Conservation (phyloP, 2,797 vertebrate species). For the Leptatherina wallacei region DNA sequence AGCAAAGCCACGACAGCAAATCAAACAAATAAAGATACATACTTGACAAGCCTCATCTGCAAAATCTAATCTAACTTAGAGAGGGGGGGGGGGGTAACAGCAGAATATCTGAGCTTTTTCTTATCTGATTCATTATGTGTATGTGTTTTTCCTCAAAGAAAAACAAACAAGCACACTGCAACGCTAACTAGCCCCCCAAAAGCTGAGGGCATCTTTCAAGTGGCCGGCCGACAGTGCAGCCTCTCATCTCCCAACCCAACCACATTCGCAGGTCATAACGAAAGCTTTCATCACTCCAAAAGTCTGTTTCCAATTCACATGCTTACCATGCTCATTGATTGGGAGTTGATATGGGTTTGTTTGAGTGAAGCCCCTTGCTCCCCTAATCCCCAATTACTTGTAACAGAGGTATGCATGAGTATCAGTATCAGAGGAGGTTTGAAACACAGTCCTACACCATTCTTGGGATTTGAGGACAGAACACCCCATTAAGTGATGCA, state of each 20-base stretch:
- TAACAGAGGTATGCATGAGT: slow-evolving; percentile 43
- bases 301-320: slow-evolving; percentile 70
- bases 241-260: slow-evolving; percentile 60
- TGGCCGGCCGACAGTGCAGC: slow-evolving; percentile 56
- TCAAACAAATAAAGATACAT: background rate
- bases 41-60: slow-evolving; percentile 13
- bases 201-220: slow-evolving; percentile 71
- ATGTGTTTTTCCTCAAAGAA: slow-evolving; percentile 42
- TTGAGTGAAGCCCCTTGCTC: slow-evolving; percentile 18
- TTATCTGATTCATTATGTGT: slow-evolving; percentile 23
- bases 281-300: slow-evolving; percentile 68
- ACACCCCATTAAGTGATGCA: slow-evolving; percentile 32
- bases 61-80: slow-evolving; percentile 30
- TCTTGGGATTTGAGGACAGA: slow-evolving; percentile 42
- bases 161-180: slow-evolving; percentile 70
- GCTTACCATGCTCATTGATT: slow-evolving; percentile 66
- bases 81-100: slow-evolving; percentile 19
- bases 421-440: slow-evolving; percentile 43
- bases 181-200: slow-evolving; percentile 53
- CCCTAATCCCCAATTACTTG: background rate
- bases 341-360: slow-evolving; percentile 44
- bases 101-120: slow-evolving; percentile 44
- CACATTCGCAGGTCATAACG: slow-evolving; percentile 64
- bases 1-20: slow-evolving; percentile 1
- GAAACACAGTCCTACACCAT: slow-evolving; percentile 39